A percentile compares a stretch with the other conserved stretches of the same genome.
Evolutionary conservation across 2,888 invertebrate species (phyloP).

Genomic region (Lepidochrysops patricia): DNA sequence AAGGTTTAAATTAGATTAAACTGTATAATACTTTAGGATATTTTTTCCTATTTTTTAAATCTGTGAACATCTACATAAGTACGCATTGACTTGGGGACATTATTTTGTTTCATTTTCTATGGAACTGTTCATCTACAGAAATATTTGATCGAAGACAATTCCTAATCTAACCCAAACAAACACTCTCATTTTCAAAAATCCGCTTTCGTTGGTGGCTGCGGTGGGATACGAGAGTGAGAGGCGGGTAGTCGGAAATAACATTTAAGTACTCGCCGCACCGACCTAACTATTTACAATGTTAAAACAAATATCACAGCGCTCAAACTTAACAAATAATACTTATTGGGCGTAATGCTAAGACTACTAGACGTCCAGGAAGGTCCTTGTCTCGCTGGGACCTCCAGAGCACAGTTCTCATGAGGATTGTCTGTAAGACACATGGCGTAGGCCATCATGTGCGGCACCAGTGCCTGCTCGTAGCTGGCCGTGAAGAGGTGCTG

Average conservation of each 20-base stretch:
- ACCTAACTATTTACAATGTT: slow-evolving; percentile 19
- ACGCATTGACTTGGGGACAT: too few relatives aligned
- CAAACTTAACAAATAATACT: slow-evolving; percentile 27
- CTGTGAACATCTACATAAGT: too few relatives aligned
- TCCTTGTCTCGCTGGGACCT: slow-evolving; percentile 16
- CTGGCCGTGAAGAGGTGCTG: slow-evolving; percentile 86
- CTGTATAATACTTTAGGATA: too few relatives aligned
- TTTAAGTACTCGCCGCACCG: slow-evolving; percentile 7
- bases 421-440: slow-evolving; percentile 76
- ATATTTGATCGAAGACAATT: too few relatives aligned
- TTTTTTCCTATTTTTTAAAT: too few relatives aligned
- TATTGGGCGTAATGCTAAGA: slow-evolving; percentile 25
- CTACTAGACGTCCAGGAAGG: slow-evolving; percentile 30
- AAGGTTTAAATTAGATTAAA: too few relatives aligned
- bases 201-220: neutral
- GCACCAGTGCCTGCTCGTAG: slow-evolving; percentile 84
- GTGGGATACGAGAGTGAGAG: neutral
- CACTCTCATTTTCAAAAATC: neutral
- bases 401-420: slow-evolving; percentile 49
- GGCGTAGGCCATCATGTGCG: slow-evolving; percentile 83
- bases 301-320: slow-evolving; percentile 36
- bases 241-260: neutral
- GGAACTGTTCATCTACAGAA: too few relatives aligned
- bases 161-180: neutral
- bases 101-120: too few relatives aligned